phyloP scores from a whole-genome alignment of 2,113 vertebrate species.

The Pelecanus crispus region DNA sequence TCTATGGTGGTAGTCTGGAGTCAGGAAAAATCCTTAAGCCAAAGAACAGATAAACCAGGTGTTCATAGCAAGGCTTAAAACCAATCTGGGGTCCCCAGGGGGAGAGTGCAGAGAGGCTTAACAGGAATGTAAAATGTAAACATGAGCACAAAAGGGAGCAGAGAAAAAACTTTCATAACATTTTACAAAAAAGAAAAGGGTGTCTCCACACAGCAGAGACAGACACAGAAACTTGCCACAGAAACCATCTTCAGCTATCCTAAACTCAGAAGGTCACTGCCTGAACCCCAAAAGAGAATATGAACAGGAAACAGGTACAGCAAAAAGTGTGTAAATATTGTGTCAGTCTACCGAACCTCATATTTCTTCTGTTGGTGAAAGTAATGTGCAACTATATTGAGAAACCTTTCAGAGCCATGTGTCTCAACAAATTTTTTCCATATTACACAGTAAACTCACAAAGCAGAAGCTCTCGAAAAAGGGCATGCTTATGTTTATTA shows the following conservation, averaged over 20 bases:
- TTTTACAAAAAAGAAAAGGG: neutral
- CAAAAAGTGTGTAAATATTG: neutral
- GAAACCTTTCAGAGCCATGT: neutral
- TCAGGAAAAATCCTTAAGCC: neutral
- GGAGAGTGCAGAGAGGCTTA: neutral
- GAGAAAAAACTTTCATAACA: neutral
- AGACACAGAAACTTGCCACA: neutral
- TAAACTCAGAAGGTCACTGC: neutral
- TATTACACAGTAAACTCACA: neutral
- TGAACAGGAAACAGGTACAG: neutral
- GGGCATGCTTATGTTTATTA: neutral
- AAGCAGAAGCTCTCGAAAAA: neutral
- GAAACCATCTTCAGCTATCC: neutral
- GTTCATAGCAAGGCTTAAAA: neutral
- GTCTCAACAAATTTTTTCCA: neutral
- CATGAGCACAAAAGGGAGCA: neutral
- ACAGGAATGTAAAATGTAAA: neutral
- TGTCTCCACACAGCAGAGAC: neutral
- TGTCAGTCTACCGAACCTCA: rapidly evolving
- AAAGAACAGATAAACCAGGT: neutral
- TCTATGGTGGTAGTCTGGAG: neutral
- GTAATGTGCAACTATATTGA: neutral
- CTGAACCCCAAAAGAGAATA: neutral
- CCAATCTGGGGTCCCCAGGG: neutral
- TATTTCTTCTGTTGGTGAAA: neutral